These are phyloP conservation scores for Tipula confusa DNA, from an alignment of 2,888 invertebrate genomes.

Conservation along the genomic window DNA sequence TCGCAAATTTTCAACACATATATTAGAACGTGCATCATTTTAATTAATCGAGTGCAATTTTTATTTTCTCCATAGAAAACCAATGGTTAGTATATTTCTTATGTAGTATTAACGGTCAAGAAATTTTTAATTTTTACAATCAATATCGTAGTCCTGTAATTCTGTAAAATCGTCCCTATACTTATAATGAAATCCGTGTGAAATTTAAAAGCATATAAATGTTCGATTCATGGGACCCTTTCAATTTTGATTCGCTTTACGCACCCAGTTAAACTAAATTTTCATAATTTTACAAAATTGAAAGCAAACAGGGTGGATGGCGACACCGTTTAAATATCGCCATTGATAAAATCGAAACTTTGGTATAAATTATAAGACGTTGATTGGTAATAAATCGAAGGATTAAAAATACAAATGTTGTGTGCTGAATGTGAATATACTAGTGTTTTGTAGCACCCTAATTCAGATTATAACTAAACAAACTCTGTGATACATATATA, in stretches of 20 bases:
- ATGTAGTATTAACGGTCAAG: not conserved
- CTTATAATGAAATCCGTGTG: not conserved
- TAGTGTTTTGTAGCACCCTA: not conserved
- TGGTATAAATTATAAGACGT: not conserved
- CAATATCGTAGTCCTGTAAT: not conserved
- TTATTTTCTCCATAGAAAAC: not conserved
- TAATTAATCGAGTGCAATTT: conserved; percentile 1
- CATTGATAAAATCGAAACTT: not conserved
- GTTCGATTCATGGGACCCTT: not conserved
- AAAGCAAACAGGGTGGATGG: not conserved
- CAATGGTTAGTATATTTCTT: not conserved
- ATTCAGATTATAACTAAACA: not conserved
- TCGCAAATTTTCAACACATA: not conserved
- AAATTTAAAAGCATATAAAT: not conserved
- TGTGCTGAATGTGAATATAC: not conserved
- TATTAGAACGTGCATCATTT: not conserved
- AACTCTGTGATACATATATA: not conserved
- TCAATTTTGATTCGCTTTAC: not conserved
- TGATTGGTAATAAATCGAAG: conserved; percentile 20
- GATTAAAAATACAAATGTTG: not conserved
- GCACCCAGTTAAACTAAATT: not conserved
- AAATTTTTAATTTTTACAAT: not conserved
- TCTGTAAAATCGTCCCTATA: not conserved
- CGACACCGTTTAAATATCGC: not conserved
- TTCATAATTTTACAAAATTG: conserved; percentile 1